These are phyloP conservation scores for Pectinophora gossypiella DNA, from an alignment of 1,140 invertebrate genomes.

Conservation along the genomic window DNA sequence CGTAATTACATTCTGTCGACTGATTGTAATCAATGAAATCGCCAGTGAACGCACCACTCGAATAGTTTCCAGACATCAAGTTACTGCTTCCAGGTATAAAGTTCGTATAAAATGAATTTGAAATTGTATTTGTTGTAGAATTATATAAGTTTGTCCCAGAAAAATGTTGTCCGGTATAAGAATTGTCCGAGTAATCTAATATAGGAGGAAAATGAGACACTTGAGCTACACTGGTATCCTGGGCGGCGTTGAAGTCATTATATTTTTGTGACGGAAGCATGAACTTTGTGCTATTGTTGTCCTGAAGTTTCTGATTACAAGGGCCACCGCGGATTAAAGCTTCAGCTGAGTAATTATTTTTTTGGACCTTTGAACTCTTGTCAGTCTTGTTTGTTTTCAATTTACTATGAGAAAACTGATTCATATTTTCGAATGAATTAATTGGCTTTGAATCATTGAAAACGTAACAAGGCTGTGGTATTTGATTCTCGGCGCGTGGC, in stretches of 20 bases:
- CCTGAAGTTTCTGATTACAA: slow-evolving; percentile 56
- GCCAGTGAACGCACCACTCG: slow-evolving; percentile 48
- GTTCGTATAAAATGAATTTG: slow-evolving; percentile 66
- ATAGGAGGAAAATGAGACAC: slow-evolving; percentile 66
- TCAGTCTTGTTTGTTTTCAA: slow-evolving; percentile 49
- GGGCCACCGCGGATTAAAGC: slow-evolving; percentile 57
- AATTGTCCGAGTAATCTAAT: slow-evolving; percentile 63
- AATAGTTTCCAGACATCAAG: slow-evolving; percentile 57
- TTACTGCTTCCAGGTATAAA: slow-evolving; percentile 60
- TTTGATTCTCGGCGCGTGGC: slow-evolving; percentile 39
- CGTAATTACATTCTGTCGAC: slow-evolving; percentile 56
- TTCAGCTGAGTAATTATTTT: slow-evolving; percentile 66
- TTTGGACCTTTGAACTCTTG: slow-evolving; percentile 56
- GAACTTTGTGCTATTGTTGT: slow-evolving; percentile 46
- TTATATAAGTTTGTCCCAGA: slow-evolving; percentile 62
- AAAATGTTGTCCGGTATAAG: slow-evolving; percentile 56
- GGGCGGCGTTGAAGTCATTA: slow-evolving; percentile 46
- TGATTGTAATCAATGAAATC: slow-evolving; percentile 68
- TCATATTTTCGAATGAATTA: slow-evolving; percentile 43
- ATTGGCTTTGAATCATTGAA: slow-evolving; percentile 51
- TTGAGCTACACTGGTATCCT: slow-evolving; percentile 59
- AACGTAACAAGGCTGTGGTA: slow-evolving; percentile 49
- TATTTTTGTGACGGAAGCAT: slow-evolving; percentile 51
- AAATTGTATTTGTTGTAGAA: slow-evolving; percentile 62
- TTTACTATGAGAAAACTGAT: slow-evolving; percentile 49